Evolutionary conservation across 2,797 vertebrate genomes (phyloP), one percentile per base, ranked within the genome.

Genomic region (Typhlichthys subterraneus): DNA sequence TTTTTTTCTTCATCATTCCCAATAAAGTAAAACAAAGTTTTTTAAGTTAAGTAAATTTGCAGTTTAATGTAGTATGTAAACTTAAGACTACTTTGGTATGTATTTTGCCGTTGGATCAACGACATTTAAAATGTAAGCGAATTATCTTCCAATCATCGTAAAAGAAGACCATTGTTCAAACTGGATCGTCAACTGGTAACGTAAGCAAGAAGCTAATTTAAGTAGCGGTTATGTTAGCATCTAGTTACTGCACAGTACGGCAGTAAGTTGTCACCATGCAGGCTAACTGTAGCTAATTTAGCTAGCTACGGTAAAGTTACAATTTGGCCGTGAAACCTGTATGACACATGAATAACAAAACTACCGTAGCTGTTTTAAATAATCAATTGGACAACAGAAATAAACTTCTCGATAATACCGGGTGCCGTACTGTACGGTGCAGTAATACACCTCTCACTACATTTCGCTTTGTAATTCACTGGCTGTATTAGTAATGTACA

Each of bases 121-220:
- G 0, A 61, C 52, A 33, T 45, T 61, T 59, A 3, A 53, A 65
- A 50, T 2, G 46, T 47, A 51, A 10, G 1, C 0, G 58, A 63
- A 61, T 53, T 78, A 70, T 73, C 61, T 59, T 57, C 5, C 45
- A 58, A 51, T 55, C 0, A 79, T 45, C 49, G 33, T 70, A 38
- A 70, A 64, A 69, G 58, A 72, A 73, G 17, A 70, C 72, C 79
- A 58, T 85, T 87, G 84, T 90, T 87, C 89, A 88, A 89, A 59
- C 89, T 91, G 90, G 89, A 91, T 83, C 89, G 82, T 50, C 75
- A 80, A 87, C 23, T 4, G 23, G 23, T 29, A 29, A 89, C 83
- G 89, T 91, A 89, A 91, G 88, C 90, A 63, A 65, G 60, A 54
- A 19, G 85, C 87, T 84, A 87, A 59, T 63, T 64, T 66, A 42